Base-by-base conservation (phyloP, 2,888 invertebrate genomes). In the Cephus pygmeus region DNA sequence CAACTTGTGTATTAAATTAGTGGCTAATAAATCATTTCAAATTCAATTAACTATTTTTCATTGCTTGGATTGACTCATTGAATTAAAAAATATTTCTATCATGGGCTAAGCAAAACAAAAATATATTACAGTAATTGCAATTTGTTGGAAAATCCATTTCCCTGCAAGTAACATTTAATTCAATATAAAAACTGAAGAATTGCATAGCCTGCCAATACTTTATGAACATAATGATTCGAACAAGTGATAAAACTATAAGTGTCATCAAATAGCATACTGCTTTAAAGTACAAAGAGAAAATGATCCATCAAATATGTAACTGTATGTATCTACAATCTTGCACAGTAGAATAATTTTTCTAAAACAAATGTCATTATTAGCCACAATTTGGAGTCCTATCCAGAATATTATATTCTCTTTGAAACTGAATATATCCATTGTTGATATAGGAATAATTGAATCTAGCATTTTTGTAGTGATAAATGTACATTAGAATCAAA, bases 111-210 rank as follows among this genome's bases (percentile, higher is more conserved):
- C 82, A 78, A 71, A 81, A 76, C 75, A 78, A 75, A 77, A 81
- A 69, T 80, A 79, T 76, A 76, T 78, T 77, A 75, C 78, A 81
- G 76, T 77, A 78, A 73, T 69, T 81, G 82, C 74, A 35, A 78
- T 76, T 79, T 71, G 77, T 76, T 77, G 81, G 79, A 79, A 78
- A 79, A 77, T 86, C 84, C 87, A 87, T 87, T 76, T 78, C 33
- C 81, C 82, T 83, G 77, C 83, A 35, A n/a, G 34, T 71, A 74
- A 69, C n/a, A 73, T 40, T 40, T 23, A 40, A 40, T 40, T 23
- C 15, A 40, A 23, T 15, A 40, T 40, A 23, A 40, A 40, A 40
- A 23, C 12, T 23, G 1, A 40, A 23, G 2, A 40, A 40, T 69
- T 69, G 1, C 15, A 69, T 11, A 30, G 71, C 15, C 11, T 34